Evolutionary conservation across 2,888 invertebrate genomes (phyloP), one percentile per base, ranked within the genome.

Genomic region (Erebia epiphron): DNA sequence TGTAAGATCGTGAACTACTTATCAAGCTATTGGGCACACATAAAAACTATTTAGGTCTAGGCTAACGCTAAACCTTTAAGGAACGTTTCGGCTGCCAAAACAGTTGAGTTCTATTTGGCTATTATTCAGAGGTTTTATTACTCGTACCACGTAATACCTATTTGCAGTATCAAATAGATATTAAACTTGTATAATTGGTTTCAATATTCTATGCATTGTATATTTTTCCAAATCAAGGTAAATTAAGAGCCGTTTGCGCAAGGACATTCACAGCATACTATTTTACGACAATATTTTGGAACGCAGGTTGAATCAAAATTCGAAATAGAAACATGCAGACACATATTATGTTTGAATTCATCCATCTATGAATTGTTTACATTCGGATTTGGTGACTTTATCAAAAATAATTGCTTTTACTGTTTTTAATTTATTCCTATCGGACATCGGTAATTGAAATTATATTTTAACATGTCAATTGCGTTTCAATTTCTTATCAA

Each of bases 21-120:
- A 56, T 56, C 65, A 41, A 56, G 56, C 65, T 66, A 66, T 66
- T 43, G 56, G 56, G 65, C 56, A 43, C 46, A 46, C 46, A 56
- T 56, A 56, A 56, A 41, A 14, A 56, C 66, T 66, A 66, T 66
- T 66, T 57, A 66, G 66, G 66, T 66, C 66, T 66, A 66, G 66
- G 66, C 66, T 66, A 56, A 43, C 56, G 56, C 66, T 46, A 56
- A 66, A 66, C 56, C 66, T 57, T 57, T 56, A 66, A 14, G 46
- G 54, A 66, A 56, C 66, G 66, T 54, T 56, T 57, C 56, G 56
- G 66, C 46, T 66, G 66, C 66, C 66, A 66, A 66, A 66, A 57
- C 43, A 56, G 66, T 65, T 9, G 16, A 52, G 41, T 18, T 54
- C 52, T 35, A 68, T 49, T 52, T n/a, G 67, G 52, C 61, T 68